A percentile compares a stretch with the other conserved stretches of the same genome.
phyloP scores from a whole-genome alignment of 2,113 vertebrate species.

The Eurystomus gularis region DNA sequence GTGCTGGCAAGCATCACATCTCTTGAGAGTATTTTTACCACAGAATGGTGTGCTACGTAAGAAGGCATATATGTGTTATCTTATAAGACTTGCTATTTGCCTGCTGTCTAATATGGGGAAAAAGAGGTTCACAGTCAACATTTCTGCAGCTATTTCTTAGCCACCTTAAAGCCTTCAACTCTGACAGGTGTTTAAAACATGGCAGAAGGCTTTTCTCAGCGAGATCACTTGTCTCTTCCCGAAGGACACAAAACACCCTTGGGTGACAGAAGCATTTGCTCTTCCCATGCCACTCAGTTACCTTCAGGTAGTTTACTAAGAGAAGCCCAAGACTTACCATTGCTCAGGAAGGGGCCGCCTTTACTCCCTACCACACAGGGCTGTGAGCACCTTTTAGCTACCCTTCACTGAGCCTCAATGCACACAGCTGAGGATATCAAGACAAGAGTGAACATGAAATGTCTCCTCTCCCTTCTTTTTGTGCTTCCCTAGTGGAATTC shows the following conservation, averaged over 20 bases:
- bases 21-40: not conserved
- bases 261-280: not conserved
- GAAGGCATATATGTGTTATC: not conserved
- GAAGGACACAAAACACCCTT: not conserved
- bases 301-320: not conserved
- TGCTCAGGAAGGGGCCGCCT: not conserved
- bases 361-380: not conserved
- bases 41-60: not conserved
- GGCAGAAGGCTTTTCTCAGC: not conserved
- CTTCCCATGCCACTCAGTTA: not conserved
- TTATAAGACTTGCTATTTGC: not conserved
- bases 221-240: not conserved
- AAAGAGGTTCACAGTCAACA: not conserved
- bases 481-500: not conserved
- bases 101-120: fast-evolving
- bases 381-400: not conserved
- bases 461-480: not conserved
- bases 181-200: not conserved
- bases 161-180: not conserved
- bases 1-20: not conserved
- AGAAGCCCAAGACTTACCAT: not conserved
- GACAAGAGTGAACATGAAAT: not conserved
- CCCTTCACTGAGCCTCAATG: not conserved
- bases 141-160: not conserved
- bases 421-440: not conserved